Evolutionary conservation across 2,113 vertebrate genomes (phyloP).

Genomic region (Psephotus haematonotus): DNA sequence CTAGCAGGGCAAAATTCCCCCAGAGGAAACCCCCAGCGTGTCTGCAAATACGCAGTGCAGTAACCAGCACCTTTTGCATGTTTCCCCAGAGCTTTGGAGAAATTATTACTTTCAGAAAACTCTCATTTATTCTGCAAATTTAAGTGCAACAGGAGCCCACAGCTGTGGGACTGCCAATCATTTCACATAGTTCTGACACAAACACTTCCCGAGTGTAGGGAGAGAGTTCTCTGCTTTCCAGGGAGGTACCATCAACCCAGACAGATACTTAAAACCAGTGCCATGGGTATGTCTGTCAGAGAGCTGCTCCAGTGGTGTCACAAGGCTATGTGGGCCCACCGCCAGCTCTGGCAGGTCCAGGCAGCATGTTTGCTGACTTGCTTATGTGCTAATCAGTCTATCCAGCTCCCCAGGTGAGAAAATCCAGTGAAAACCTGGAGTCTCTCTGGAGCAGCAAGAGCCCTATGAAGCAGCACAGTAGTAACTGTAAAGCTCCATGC

Average conservation of each 20-base stretch:
- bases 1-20: background rate
- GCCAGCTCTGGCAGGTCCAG: background rate
- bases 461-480: background rate
- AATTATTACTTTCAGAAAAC: background rate
- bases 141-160: background rate
- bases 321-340: background rate
- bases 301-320: background rate
- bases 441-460: background rate
- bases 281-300: rapidly evolving
- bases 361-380: background rate
- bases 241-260: background rate
- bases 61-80: background rate
- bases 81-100: background rate
- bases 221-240: background rate
- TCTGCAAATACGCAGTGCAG: background rate
- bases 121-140: background rate
- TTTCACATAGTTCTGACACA: background rate
- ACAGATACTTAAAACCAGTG: background rate
- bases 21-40: background rate
- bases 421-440: background rate
- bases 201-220: background rate
- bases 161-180: background rate
- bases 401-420: background rate
- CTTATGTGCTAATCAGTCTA: background rate
- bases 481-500: rapidly evolving